Conservation (phyloP, 2,888 invertebrate species). For the Heliconius aoede region DNA sequence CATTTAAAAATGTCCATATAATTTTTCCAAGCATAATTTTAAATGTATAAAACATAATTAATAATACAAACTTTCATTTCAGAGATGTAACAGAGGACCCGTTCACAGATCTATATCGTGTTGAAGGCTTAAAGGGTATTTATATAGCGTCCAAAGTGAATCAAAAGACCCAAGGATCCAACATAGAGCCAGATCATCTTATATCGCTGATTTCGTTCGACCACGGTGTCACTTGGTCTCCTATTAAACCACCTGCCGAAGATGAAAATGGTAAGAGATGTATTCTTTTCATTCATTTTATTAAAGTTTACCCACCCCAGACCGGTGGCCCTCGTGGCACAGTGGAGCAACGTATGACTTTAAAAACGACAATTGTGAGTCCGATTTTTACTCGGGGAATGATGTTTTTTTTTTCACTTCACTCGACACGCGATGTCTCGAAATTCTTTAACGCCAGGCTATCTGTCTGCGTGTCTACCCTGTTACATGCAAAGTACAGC, state of each 20-base stretch:
- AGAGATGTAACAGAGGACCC: conserved; percentile 91
- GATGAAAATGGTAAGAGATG: conserved; percentile 81
- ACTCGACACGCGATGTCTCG: too few species aligned
- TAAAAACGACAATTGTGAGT: too few species aligned
- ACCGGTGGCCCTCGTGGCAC: neutral
- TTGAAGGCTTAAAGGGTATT: conserved; percentile 93
- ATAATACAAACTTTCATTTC: conserved; percentile 51
- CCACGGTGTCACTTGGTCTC: conserved; percentile 93
- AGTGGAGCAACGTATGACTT: too few species aligned
- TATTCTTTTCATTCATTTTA: neutral
- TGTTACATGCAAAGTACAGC: too few species aligned
- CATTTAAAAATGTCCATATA: too few species aligned
- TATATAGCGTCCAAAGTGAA: conserved; percentile 93
- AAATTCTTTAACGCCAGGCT: too few species aligned
- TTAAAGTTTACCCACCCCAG: neutral
- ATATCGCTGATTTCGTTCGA: conserved; percentile 92
- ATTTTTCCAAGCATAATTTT: too few species aligned
- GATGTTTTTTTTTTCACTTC: neutral
- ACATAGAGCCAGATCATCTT: conserved; percentile 89
- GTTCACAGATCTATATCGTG: conserved; percentile 94
- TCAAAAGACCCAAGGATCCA: conserved; percentile 78
- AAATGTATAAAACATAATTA: too few species aligned
- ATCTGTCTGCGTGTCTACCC: too few species aligned
- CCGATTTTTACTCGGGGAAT: neutral
- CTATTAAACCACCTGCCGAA: conserved; percentile 87